Evolutionary conservation across 2,113 vertebrate species (phyloP).

Genomic region (Reinhardtius hippoglossoides): DNA sequence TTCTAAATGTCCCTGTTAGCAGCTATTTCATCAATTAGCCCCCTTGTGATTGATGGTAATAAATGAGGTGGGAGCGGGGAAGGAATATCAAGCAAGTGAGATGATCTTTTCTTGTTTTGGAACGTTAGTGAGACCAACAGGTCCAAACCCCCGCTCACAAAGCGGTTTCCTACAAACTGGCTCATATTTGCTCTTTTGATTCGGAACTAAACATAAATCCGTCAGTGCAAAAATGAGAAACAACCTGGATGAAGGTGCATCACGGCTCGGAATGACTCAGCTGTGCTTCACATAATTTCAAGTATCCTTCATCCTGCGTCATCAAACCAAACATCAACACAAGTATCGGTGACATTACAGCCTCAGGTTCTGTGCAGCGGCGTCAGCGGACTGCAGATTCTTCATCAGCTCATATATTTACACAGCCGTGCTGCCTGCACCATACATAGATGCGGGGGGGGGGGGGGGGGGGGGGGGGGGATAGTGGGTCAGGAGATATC

Average conservation of each 20-base stretch:
- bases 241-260: not conserved
- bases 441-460: slow-evolving; percentile 68
- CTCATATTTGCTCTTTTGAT: no score
- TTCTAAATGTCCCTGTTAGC: slow-evolving; percentile 50
- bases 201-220: no score
- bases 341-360: not conserved
- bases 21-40: slow-evolving; percentile 58
- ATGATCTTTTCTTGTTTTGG: slow-evolving; percentile 5
- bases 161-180: no score
- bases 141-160: slow-evolving; percentile 7
- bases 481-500: slow-evolving; percentile 59
- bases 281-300: not conserved
- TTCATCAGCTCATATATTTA: slow-evolving; percentile 58
- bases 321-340: slow-evolving; percentile 29
- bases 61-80: slow-evolving; percentile 8
- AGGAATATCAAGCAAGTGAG: slow-evolving; percentile 32
- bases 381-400: slow-evolving; percentile 35
- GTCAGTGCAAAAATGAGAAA: not conserved
- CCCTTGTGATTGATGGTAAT: slow-evolving; percentile 49
- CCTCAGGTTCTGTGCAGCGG: slow-evolving; percentile 14
- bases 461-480: slow-evolving; percentile 1
- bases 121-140: slow-evolving; percentile 1
- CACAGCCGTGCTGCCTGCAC: slow-evolving; percentile 47
- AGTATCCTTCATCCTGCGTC: slow-evolving; percentile 2
- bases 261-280: not conserved